Percentiles rank a stretch among this genome's conserved stretches.
These are phyloP conservation scores for Synergus laeviventris DNA, from an alignment of 2,888 invertebrate genomes.

Conservation along the genomic window DNA sequence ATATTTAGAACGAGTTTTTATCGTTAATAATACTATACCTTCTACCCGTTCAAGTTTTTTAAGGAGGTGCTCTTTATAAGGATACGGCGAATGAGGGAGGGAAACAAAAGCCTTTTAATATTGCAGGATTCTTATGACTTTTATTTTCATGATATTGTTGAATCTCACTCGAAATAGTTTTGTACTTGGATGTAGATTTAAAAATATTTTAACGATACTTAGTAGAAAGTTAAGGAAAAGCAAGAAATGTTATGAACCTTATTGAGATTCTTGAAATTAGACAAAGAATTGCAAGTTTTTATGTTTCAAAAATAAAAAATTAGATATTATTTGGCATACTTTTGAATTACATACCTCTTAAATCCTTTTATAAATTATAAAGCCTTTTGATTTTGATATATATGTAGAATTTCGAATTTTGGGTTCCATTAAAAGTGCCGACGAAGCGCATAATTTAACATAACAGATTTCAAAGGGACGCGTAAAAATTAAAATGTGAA, in stretches of 20 bases:
- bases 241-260: no score
- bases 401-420: neutral
- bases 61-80: neutral
- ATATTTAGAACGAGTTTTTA: slow-evolving; percentile 12
- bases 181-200: no score
- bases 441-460: slow-evolving; percentile 10
- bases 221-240: no score
- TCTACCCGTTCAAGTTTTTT: neutral
- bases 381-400: neutral
- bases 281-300: no score
- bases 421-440: slow-evolving; percentile 29
- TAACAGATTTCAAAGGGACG: slow-evolving; percentile 19
- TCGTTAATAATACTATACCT: neutral
- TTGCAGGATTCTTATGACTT: neutral
- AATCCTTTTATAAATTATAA: neutral
- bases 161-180: no score
- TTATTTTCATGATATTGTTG: no score
- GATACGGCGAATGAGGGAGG: neutral
- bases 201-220: no score
- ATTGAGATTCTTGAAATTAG: no score
- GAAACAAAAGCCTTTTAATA: neutral
- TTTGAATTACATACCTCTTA: neutral
- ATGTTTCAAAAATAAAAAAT: no score
- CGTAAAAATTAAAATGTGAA: slow-evolving; percentile 5
- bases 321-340: no score